Base-by-base conservation (phyloP, 2,797 vertebrate species). In the Sorex maritimensis region DNA sequence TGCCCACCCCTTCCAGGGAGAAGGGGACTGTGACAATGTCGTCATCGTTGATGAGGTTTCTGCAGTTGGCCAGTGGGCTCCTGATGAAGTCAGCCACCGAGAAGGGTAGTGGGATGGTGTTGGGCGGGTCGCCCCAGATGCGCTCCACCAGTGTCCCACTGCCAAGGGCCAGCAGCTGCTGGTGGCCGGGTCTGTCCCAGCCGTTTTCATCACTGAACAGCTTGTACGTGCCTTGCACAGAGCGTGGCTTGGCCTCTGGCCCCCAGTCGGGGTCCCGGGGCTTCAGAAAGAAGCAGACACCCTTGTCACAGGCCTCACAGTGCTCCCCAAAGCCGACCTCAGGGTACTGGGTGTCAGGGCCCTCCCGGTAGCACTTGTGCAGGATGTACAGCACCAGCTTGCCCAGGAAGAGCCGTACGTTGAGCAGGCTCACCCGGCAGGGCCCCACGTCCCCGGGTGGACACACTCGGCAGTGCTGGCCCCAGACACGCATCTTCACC, bases 231-330 rank as follows among this genome's bases (percentile, higher is more conserved):
- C 30, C 58, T 38, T 78, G 28, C 5, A 5, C 3, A 13, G 24
- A 0, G 21, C 6, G 0, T 26, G 58, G 55, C 65, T 41, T 10
- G 41, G 10, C 44, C 63, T 65, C 24, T 0, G 68, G 72, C n/a
- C 55, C 78, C 24, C n/a, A 38, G 30, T 65, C 46, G 0, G 89
- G 74, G 58, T 79, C 41, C 0, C 38, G 91, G 24, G 17, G 82
- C 71, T 38, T 81, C 91, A 93, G 89, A n/a, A 94, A 68, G 91
- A 95, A 94, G 79, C 94, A 95, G 49, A 92, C 12, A 0, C 93
- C 86, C 67, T 88, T 49, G 4, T 34, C 15, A 0, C 89, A 88
- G 74, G 89, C 86, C 75, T 93, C 79, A 0, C 89, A 92, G 88
- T 2, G 44, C n/a, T 58, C 89, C 0, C 83, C n/a, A 0, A 26